These are phyloP conservation scores for Dolichallabes microphthalmus DNA, from an alignment of 2,113 vertebrate species.

Conservation along the genomic window DNA sequence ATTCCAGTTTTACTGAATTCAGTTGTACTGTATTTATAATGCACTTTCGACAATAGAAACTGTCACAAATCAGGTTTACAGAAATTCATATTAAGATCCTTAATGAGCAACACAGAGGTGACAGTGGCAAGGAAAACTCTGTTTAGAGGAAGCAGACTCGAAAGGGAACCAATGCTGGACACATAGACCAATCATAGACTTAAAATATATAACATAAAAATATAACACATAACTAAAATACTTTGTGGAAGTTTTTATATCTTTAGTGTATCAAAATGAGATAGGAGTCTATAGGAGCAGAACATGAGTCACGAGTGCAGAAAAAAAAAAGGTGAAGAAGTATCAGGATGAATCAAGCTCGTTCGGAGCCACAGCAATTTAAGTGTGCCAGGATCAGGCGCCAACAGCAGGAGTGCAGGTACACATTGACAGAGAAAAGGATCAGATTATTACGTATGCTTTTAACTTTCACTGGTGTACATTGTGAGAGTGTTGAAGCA, in stretches of 20 bases:
- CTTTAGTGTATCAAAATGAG: neutral
- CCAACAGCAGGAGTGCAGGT: neutral
- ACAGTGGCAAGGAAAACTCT: neutral
- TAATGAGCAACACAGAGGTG: neutral
- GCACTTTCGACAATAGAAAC: neutral
- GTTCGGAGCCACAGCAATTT: neutral
- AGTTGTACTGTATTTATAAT: neutral
- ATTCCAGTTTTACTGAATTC: neutral
- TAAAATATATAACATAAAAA: neutral
- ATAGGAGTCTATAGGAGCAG: neutral
- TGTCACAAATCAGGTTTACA: neutral
- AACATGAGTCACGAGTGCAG: neutral
- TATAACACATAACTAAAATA: neutral
- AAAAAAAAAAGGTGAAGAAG: neutral
- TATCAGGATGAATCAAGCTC: neutral
- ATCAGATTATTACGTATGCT: neutral
- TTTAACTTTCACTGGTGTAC: no score
- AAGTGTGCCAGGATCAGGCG: neutral
- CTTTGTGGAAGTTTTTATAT: neutral
- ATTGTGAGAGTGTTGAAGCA: neutral
- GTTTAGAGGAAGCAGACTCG: neutral
- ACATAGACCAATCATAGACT: neutral
- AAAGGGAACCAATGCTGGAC: neutral
- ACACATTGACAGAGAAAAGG: neutral
- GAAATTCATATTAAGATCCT: neutral